phyloP scores from a whole-genome alignment of 2,113 vertebrate genomes.

The Lota lota region DNA sequence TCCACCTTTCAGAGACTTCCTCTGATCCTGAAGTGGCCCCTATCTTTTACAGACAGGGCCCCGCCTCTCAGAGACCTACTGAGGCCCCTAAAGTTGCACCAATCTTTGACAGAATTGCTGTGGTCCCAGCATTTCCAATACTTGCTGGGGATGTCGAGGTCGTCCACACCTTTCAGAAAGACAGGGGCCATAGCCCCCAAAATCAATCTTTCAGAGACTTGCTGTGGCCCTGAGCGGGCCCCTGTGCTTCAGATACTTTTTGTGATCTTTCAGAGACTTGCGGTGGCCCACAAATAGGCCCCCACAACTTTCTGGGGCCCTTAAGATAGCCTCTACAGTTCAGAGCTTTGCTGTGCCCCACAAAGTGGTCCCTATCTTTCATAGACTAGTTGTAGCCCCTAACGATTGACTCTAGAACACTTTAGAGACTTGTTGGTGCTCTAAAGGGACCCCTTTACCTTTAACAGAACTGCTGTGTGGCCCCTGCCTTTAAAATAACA shows the following conservation, averaged over 20 bases:
- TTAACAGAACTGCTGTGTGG: background rate
- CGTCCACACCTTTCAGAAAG: constrained; percentile 10
- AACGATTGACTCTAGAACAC: no score
- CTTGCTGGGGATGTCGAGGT: background rate
- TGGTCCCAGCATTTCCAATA: background rate
- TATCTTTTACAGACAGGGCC: no score
- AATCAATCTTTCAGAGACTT: background rate
- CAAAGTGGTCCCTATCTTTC: no score
- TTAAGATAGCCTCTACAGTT: background rate
- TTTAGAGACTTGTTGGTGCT: no score
- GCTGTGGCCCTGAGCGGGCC: no score
- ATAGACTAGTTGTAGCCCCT: no score
- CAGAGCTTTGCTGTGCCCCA: background rate
- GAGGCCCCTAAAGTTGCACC: no score
- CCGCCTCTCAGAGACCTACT: no score
- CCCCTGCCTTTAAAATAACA: constrained; percentile 19
- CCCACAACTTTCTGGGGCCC: background rate
- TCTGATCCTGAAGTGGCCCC: background rate
- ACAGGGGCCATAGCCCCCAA: background rate
- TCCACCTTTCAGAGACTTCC: background rate
- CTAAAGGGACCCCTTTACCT: constrained; percentile 10
- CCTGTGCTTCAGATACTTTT: constrained; percentile 16
- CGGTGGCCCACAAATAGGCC: background rate
- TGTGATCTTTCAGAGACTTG: no score
- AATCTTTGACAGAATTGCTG: no score